Evolutionary conservation across 2,888 invertebrate genomes (phyloP).

Genomic region (Sinelater perroti): DNA sequence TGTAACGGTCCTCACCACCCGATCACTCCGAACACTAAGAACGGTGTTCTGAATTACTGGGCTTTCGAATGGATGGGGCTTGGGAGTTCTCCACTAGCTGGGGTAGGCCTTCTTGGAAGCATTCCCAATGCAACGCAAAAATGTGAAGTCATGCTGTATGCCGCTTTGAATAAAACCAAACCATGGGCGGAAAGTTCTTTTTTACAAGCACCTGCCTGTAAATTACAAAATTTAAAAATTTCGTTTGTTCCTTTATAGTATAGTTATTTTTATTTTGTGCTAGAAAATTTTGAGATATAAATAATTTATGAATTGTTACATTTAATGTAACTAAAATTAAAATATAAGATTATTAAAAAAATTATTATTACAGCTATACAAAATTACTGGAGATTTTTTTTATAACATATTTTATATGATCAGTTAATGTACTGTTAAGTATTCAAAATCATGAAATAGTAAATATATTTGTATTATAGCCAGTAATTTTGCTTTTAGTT

Average conservation of each 20-base stretch:
- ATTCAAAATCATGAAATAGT: too few species aligned
- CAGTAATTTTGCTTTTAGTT: too few species aligned
- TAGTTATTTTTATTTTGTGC: neutral
- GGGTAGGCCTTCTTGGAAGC: slow-evolving; percentile 52
- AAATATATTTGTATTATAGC: too few species aligned
- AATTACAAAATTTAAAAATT: slow-evolving; percentile 42
- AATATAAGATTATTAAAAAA: too few species aligned
- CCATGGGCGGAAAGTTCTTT: slow-evolving; percentile 43
- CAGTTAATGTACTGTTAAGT: too few species aligned
- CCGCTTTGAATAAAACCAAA: slow-evolving; percentile 49
- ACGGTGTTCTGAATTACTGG: slow-evolving; percentile 40
- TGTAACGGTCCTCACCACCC: slow-evolving; percentile 8
- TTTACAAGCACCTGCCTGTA: slow-evolving; percentile 47
- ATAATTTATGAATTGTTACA: neutral
- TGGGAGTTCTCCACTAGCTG: slow-evolving; percentile 37
- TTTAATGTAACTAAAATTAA: too few species aligned
- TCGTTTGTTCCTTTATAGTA: slow-evolving; percentile 19
- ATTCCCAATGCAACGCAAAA: slow-evolving; percentile 48
- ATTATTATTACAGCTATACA: too few species aligned
- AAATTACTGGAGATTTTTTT: too few species aligned
- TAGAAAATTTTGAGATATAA: neutral
- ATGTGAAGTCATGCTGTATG: slow-evolving; percentile 51
- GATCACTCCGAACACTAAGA: slow-evolving; percentile 28
- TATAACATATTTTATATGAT: too few species aligned
- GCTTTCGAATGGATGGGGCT: slow-evolving; percentile 38